A percentile compares a stretch with the other conserved stretches of the same genome.
phyloP scores from a whole-genome alignment of 2,797 vertebrate species.

The Argyrosomus regius region DNA sequence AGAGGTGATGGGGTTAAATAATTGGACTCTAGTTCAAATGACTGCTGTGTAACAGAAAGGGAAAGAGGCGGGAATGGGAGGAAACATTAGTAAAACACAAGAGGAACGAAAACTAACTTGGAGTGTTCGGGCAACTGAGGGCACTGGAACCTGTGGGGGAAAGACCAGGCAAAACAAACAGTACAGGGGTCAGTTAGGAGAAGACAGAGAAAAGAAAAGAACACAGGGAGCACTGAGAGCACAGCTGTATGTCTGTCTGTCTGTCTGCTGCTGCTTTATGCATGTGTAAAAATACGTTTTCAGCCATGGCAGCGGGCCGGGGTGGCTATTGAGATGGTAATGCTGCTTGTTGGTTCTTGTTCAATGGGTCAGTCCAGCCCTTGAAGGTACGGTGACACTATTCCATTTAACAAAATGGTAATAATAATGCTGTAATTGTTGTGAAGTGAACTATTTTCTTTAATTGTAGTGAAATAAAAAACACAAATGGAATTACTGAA shows the following conservation, averaged over 20 bases:
- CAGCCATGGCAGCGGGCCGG: neutral
- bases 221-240: conserved; percentile 24
- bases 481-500: neutral
- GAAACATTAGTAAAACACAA: conserved; percentile 65
- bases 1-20: neutral
- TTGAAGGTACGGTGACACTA: neutral
- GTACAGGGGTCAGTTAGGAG: conserved; percentile 54
- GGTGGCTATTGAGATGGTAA: neutral
- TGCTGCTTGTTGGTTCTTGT: neutral
- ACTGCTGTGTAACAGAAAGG: conserved; percentile 11
- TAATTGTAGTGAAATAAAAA: neutral
- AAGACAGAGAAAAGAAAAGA: conserved; percentile 15
- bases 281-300: neutral
- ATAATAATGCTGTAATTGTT: too few species aligned
- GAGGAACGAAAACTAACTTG: conserved; percentile 91
- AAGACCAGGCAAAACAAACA: conserved; percentile 80
- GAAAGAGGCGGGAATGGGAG: conserved; percentile 25
- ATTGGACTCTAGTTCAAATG: conserved; percentile 14
- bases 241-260: neutral
- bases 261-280: neutral
- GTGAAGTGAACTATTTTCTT: neutral
- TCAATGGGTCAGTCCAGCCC: neutral
- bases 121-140: conserved; percentile 90
- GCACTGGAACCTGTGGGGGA: conserved; percentile 91
- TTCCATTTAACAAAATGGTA: neutral